phyloP scores from a whole-genome alignment of 2,113 vertebrate species.

The Oncorhynchus masou region DNA sequence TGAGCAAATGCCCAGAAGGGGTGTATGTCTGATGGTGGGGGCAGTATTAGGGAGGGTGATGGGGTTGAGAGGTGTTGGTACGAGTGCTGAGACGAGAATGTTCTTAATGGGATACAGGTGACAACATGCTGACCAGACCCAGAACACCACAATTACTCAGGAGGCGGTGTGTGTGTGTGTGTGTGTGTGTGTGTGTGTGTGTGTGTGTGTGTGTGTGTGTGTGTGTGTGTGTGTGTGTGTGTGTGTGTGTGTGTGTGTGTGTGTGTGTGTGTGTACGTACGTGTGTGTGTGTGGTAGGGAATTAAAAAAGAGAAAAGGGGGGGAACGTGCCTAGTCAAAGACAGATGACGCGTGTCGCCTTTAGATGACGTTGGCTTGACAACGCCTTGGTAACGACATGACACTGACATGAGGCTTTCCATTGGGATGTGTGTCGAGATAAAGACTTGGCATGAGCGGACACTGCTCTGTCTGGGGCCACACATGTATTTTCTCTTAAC shows the following conservation, averaged over 20 bases:
- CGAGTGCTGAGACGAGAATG: slow-evolving; percentile 73
- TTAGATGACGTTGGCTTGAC: slow-evolving; percentile 17
- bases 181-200: slow-evolving; percentile 16
- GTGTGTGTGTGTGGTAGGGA: background rate
- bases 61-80: slow-evolving; percentile 19
- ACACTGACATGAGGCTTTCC: background rate
- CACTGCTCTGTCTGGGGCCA: background rate
- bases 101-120: slow-evolving; percentile 77
- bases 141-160: slow-evolving; percentile 68
- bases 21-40: slow-evolving; percentile 9
- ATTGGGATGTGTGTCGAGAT: background rate
- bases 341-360: slow-evolving; percentile 14
- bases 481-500: background rate
- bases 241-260: background rate
- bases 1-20: slow-evolving; percentile 32
- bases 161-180: slow-evolving; percentile 25
- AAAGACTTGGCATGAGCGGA: background rate
- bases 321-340: slow-evolving; percentile 2
- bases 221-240: slow-evolving; percentile 6
- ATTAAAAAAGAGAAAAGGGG: slow-evolving; percentile 8
- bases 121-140: slow-evolving; percentile 74
- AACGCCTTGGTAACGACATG: slow-evolving; percentile 9
- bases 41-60: background rate
- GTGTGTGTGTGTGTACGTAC: no score
- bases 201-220: slow-evolving; percentile 3